Base-by-base conservation (phyloP, 53 echinoderm and acorn worm genomes). In the Temnopleurus reevesii region DNA sequence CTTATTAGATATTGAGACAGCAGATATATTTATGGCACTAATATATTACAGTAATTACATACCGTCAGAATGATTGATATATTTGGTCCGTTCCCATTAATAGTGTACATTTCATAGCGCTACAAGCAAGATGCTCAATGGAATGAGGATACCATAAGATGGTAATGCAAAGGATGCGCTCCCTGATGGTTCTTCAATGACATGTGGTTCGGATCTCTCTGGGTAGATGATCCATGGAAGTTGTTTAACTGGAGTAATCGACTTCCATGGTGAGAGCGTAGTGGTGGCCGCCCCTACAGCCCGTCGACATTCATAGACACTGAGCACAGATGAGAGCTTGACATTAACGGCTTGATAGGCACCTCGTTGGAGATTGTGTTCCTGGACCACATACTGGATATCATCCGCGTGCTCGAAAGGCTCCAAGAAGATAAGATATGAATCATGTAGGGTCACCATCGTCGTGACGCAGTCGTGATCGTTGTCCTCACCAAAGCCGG, bases 391-490 rank as follows among this genome's bases (percentile, higher is more conserved):
- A 29, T 44, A 60, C 8, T 60, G 86, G 30, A 85, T 60, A 61
- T 85, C 25, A 36, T 59, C 8, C 15, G 4, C 17, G 23, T 85
- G 61, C 12, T 58, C 26, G 53, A 61, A 85, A 12, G 38, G 59
- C 34, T 85, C 61, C 43, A 85, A 21, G 41, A 85, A 85, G 12
- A 85, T 85, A 12, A 85, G n/a, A 25, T 59, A 85, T 44, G 44
- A 43, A 23, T 46, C 59, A 29, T 45, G 27, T 3, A 60, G 45
- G 59, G 24, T 43, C 1, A 85, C 61, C 26, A 85, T 25, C 3
- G 86, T 85, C 25, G 36, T 61, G 9, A 85, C 86, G 25, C 86
- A 85, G 86, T 85, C 86, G 76, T 31, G 9, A n/a, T n/a, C n/a
- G 49, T 53, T 83, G 60, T 59, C 60, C 33, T 83, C 56, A 36